Conservation (phyloP, 2,113 vertebrate genomes). For the Chamaetylas fuelleborni region DNA sequence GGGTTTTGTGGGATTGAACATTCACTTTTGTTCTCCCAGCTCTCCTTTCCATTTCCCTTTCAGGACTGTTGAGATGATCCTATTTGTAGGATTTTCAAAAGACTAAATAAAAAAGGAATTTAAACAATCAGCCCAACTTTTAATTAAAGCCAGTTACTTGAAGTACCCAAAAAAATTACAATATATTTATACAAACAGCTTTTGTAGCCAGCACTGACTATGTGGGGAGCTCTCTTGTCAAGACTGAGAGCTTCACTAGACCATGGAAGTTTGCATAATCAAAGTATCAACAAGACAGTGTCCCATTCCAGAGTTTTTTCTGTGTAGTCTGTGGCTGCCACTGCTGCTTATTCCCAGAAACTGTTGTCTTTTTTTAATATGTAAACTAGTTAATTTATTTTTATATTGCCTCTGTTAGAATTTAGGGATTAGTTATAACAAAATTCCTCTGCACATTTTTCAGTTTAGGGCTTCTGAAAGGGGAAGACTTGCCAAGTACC, state of each 20-base stretch:
- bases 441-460: background rate
- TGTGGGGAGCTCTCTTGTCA: conserved; percentile 15
- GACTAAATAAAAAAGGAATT: background rate
- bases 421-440: background rate
- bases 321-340: background rate
- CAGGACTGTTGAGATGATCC: background rate
- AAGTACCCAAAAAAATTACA: background rate
- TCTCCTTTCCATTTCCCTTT: background rate
- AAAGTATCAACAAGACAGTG: background rate
- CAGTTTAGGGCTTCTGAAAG: background rate
- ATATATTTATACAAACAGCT: background rate
- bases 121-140: background rate
- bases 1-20: background rate
- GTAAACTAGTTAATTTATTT: conserved; percentile 29
- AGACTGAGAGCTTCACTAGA: conserved; percentile 15
- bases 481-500: background rate
- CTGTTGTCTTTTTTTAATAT: conserved; percentile 13
- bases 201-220: background rate
- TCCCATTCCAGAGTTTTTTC: conserved; percentile 22
- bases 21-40: conserved; percentile 1
- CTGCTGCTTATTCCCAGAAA: conserved; percentile 26
- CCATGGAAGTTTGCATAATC: conserved; percentile 40
- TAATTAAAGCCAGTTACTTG: conserved; percentile 13
- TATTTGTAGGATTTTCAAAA: conserved; percentile 21
- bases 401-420: background rate